These are phyloP conservation scores for Corapipo altera DNA, from an alignment of 2,113 vertebrate species.

Conservation along the genomic window DNA sequence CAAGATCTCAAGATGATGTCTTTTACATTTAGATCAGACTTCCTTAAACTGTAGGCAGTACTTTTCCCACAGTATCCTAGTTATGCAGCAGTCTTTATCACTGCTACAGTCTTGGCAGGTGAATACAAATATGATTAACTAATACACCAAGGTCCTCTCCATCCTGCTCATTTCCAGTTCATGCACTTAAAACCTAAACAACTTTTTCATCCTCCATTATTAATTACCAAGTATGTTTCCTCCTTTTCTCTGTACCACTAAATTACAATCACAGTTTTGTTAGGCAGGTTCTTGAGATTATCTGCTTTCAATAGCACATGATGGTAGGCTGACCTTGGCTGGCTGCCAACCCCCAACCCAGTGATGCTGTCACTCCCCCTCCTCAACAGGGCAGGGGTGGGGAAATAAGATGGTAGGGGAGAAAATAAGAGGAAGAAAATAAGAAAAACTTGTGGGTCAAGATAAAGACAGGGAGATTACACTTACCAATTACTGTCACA, in stretches of 20 bases:
- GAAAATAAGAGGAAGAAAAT: background rate
- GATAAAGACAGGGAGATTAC: background rate
- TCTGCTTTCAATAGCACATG: background rate
- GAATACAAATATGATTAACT: background rate
- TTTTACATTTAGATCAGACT: background rate
- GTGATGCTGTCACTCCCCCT: background rate
- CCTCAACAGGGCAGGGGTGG: background rate
- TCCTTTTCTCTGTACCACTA: background rate
- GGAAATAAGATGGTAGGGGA: background rate
- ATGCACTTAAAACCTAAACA: background rate
- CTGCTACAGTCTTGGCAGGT: background rate
- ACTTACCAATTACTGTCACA: background rate
- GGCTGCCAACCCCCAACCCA: background rate
- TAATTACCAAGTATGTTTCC: background rate
- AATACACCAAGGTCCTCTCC: background rate
- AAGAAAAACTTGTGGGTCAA: background rate
- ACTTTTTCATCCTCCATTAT: fast-evolving
- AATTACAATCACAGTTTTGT: background rate
- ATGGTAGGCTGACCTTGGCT: background rate
- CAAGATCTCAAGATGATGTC: background rate
- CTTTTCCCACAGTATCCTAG: background rate
- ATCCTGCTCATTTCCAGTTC: background rate
- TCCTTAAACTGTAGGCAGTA: background rate
- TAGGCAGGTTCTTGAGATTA: background rate
- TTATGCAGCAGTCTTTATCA: background rate